A percentile compares a stretch with the other conserved stretches of the same genome.
phyloP scores from a whole-genome alignment of 2,888 invertebrate genomes.

The Thereva nobilitata region DNA sequence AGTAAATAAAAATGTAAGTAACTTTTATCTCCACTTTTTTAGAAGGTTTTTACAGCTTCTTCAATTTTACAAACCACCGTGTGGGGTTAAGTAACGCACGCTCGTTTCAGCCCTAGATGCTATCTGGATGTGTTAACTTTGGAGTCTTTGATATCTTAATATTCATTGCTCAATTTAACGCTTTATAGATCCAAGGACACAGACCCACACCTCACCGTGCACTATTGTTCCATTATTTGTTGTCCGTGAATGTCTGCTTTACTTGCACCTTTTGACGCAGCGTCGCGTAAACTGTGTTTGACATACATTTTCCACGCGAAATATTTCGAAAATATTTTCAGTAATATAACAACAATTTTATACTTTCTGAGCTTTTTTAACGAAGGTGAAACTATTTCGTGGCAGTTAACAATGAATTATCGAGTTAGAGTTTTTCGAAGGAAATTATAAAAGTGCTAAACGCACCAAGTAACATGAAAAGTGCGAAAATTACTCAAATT shows the following conservation, averaged over 20 bases:
- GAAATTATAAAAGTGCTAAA: no score
- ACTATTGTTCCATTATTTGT: not conserved
- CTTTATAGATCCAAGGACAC: not conserved
- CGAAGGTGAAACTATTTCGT: conserved; percentile 20
- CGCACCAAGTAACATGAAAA: no score
- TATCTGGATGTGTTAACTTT: no score
- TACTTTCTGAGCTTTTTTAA: conserved; percentile 32
- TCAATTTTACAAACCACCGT: no score
- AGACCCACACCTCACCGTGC: not conserved
- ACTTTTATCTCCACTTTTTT: no score
- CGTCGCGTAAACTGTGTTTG: conserved; percentile 34
- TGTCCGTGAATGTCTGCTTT: not conserved
- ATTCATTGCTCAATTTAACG: no score
- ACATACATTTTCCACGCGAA: conserved; percentile 33
- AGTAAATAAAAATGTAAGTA: no score
- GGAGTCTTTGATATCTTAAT: no score
- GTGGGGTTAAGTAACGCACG: no score
- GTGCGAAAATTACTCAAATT: no score
- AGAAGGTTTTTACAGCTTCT: no score
- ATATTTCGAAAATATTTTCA: conserved; percentile 32
- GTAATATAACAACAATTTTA: conserved; percentile 27
- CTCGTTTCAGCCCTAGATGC: no score
- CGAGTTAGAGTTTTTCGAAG: conserved; percentile 10
- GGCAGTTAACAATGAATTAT: conserved; percentile 25
- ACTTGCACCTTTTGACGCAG: conserved; percentile 26